phyloP scores from a whole-genome alignment of 2,888 invertebrate genomes.

The Drosophila ustulata region DNA sequence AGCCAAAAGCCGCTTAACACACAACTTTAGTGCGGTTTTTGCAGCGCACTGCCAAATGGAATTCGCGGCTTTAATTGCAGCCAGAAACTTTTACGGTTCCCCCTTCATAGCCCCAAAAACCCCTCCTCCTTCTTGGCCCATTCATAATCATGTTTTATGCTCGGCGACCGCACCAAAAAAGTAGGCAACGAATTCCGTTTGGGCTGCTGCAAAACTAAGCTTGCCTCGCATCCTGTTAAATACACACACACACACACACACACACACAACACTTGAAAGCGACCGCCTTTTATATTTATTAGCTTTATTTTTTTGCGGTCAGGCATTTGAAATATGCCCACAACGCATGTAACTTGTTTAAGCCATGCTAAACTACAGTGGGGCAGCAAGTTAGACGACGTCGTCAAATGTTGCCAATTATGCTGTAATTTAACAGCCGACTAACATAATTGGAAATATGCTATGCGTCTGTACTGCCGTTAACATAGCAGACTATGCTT shows the following conservation, averaged over 20 bases:
- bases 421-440: too few relatives aligned
- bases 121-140: not conserved
- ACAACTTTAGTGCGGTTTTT: slow-evolving; percentile 70
- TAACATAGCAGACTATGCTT: too few relatives aligned
- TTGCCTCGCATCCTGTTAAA: slow-evolving; percentile 6
- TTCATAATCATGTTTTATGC: slow-evolving; percentile 69
- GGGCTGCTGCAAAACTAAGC: slow-evolving; percentile 22
- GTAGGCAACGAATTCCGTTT: slow-evolving; percentile 42
- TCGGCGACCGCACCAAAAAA: slow-evolving; percentile 41
- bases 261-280: slow-evolving; percentile 24
- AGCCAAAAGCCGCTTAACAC: slow-evolving; percentile 73
- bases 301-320: slow-evolving; percentile 38
- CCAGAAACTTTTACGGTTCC: slow-evolving; percentile 26
- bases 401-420: not conserved
- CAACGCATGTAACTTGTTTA: slow-evolving; percentile 42
- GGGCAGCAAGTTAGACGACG: not conserved
- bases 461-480: too few relatives aligned
- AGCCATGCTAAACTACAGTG: slow-evolving; percentile 42
- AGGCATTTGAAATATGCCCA: slow-evolving; percentile 49
- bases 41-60: slow-evolving; percentile 27
- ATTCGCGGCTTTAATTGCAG: slow-evolving; percentile 54
- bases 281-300: slow-evolving; percentile 46
- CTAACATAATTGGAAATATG: too few relatives aligned
- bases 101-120: not conserved
- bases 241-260: slow-evolving; percentile 14